Percentiles rank a stretch among this genome's conserved stretches.
Conservation (phyloP, 2,113 vertebrate genomes). For the Myiozetetes cayanensis region DNA sequence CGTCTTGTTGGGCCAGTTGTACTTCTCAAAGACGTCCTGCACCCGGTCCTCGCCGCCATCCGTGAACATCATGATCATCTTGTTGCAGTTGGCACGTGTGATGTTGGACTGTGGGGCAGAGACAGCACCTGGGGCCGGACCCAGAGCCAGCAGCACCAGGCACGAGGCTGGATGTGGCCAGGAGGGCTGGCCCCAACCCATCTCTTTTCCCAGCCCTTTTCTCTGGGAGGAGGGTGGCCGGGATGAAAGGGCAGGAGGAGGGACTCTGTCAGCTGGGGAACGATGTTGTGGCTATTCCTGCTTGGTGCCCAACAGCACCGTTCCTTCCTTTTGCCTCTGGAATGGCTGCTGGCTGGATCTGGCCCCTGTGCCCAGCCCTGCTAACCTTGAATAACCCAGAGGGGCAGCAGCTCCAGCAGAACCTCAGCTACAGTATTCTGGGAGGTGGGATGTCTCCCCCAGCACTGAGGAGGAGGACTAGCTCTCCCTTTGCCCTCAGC, state of each 20-base stretch:
- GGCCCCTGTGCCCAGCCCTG: background rate
- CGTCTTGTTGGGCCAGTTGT: slow-evolving; percentile 99
- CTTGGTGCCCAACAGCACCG: background rate
- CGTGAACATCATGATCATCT: slow-evolving; percentile 99
- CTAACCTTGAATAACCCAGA: background rate
- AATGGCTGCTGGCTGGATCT: background rate
- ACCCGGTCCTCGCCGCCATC: slow-evolving; percentile 95
- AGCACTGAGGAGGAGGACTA: background rate
- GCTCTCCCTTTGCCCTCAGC: background rate
- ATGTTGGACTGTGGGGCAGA: slow-evolving; percentile 82
- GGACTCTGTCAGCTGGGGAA: background rate
- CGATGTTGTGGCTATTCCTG: background rate
- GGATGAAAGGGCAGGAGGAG: background rate
- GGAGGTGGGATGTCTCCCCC: background rate
- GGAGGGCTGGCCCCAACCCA: background rate
- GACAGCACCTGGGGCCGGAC: background rate
- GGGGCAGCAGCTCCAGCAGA: background rate
- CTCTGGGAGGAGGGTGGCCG: background rate
- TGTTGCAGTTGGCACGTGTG: slow-evolving; percentile 97
- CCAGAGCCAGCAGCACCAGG: fast-evolving
- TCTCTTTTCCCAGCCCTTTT: background rate
- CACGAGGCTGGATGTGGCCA: background rate
- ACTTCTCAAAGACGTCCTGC: slow-evolving; percentile 96
- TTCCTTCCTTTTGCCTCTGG: slow-evolving; percentile 12
- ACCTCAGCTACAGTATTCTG: background rate